phyloP scores from a whole-genome alignment of 2,888 invertebrate species.

The Hylaea fasciaria region DNA sequence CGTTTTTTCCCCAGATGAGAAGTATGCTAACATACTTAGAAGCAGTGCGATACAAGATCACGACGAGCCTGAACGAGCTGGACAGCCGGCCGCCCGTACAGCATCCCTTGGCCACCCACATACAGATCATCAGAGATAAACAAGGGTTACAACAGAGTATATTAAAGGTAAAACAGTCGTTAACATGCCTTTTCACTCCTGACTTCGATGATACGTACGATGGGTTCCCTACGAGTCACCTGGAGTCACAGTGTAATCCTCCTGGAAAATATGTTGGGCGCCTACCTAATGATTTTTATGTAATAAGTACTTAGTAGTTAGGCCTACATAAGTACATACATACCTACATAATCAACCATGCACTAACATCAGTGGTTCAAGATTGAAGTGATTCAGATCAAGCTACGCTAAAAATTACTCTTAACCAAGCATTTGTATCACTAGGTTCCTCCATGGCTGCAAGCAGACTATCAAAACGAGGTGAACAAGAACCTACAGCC shows the following conservation, averaged over 20 bases:
- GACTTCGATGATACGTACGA: no score
- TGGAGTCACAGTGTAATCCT: no score
- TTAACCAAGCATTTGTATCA: background rate
- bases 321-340: no score
- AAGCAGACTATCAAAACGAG: constrained; percentile 85
- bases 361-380: no score
- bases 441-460: constrained; percentile 91
- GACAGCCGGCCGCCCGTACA: constrained; percentile 91
- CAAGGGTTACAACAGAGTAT: constrained; percentile 95
- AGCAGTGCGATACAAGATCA: constrained; percentile 94
- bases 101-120: constrained; percentile 94
- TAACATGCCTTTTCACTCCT: no score
- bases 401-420: no score
- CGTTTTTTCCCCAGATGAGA: constrained; percentile 93
- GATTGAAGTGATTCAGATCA: no score
- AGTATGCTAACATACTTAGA: constrained; percentile 97
- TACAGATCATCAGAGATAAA: constrained; percentile 94
- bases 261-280: no score
- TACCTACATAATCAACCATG: no score
- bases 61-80: constrained; percentile 91
- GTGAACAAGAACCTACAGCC: constrained; percentile 81
- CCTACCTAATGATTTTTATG: no score
- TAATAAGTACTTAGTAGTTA: no score
- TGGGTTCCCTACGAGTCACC: no score
- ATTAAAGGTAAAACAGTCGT: constrained; percentile 86